phyloP scores from a whole-genome alignment of 1,140 invertebrate genomes.

The Dufourea novaeangliae region DNA sequence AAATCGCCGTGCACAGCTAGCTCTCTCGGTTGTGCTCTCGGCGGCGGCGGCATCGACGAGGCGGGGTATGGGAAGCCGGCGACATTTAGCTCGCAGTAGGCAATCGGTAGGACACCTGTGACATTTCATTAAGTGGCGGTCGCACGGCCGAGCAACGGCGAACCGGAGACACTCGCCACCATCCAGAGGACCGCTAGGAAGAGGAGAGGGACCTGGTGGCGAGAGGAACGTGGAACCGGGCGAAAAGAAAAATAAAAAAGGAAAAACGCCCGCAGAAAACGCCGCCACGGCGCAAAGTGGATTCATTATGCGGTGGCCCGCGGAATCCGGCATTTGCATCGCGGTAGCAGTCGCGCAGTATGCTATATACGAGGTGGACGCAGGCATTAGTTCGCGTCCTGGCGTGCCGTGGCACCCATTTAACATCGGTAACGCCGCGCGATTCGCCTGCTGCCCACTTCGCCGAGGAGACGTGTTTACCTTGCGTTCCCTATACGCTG shows the following conservation, averaged over 20 bases:
- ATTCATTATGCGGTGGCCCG: conserved; percentile 75
- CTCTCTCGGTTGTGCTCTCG: conserved; percentile 11
- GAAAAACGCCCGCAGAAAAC: conserved; percentile 43
- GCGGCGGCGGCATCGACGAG: conserved; percentile 13
- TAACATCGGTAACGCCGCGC: conserved; percentile 78
- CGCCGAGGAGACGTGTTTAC: conserved; percentile 7
- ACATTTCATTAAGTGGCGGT: conserved; percentile 80
- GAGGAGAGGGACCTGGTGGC: not conserved
- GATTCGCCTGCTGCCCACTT: conserved; percentile 66
- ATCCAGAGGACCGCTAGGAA: not conserved
- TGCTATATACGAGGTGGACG: conserved; percentile 65
- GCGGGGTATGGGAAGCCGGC: conserved; percentile 76
- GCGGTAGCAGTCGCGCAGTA: conserved; percentile 69
- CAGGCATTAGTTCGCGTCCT: conserved; percentile 79
- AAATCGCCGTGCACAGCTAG: conserved; percentile 45
- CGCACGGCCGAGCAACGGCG: conserved; percentile 41
- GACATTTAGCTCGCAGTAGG: conserved; percentile 78
- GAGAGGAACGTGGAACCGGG: conserved; percentile 22
- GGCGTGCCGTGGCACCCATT: conserved; percentile 77
- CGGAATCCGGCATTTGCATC: conserved; percentile 73
- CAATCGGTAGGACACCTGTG: conserved; percentile 80
- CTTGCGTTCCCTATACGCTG: too few species aligned
- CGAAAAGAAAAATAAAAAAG: too few species aligned
- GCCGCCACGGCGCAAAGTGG: conserved; percentile 72
- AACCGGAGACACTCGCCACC: conserved; percentile 26